Conservation (phyloP, 1,140 invertebrate genomes). For the Polypedilum vanderplanki region DNA sequence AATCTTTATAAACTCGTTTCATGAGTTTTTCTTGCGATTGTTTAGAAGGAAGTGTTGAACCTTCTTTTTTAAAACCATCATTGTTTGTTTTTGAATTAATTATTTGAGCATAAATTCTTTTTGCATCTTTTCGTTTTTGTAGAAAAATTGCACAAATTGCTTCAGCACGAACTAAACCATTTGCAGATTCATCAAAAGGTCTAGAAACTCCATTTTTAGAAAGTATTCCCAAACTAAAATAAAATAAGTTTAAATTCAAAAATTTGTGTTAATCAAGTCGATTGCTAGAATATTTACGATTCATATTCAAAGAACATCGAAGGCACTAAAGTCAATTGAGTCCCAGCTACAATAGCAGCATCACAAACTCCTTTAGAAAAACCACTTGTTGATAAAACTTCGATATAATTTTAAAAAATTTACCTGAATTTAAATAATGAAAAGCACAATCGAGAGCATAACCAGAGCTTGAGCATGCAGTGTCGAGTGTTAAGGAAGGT, state of each 20-base stretch:
- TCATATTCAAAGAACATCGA: constrained; percentile 87
- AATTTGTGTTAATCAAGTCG: too few species aligned
- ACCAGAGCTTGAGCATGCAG: constrained; percentile 90
- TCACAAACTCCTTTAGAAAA: constrained; percentile 84
- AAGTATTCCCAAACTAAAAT: neutral
- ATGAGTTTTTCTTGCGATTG: constrained; percentile 78
- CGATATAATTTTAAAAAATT: too few species aligned
- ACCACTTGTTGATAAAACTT: constrained; percentile 76
- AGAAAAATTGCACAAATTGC: constrained; percentile 72
- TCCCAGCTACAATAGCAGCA: constrained; percentile 83
- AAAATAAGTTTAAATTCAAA: neutral
- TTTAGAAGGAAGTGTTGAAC: constrained; percentile 64
- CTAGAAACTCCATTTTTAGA: constrained; percentile 67
- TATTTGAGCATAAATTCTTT: constrained; percentile 77
- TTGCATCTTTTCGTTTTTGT: constrained; percentile 67
- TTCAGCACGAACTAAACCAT: constrained; percentile 90
- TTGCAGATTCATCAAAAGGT: constrained; percentile 69
- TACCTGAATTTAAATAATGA: too few species aligned
- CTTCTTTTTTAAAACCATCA: too few species aligned
- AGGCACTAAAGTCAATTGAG: constrained; percentile 77
- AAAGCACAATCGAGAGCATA: too few species aligned
- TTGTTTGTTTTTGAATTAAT: constrained; percentile 64
- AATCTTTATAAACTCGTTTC: constrained; percentile 74
- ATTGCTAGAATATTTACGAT: constrained; percentile 47
- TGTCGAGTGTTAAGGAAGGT: constrained; percentile 88